Evolutionary conservation across 2,888 invertebrate species (phyloP), one percentile per base, ranked within the genome.

Genomic region (Empis stercorea): DNA sequence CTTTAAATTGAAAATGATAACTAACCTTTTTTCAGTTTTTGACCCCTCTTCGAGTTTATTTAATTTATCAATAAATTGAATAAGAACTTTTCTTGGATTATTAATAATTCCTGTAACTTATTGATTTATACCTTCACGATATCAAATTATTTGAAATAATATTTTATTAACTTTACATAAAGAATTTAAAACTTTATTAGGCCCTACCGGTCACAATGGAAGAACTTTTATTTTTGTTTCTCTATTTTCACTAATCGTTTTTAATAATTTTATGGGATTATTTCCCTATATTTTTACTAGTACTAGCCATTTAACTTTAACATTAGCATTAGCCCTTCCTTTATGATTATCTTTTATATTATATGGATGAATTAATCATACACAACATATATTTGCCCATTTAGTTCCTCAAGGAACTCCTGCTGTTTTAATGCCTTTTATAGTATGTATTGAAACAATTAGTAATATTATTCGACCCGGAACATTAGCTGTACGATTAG

Each of bases 391-490:
- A 74, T 77, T 81, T 63, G 72, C 74, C 2, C 81, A 82, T 61
- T 66, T 83, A 72, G 76, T 83, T 0, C 82, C 83, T 0, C 73
- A 76, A 71, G 79, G 81, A 54, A 80, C 80, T 0, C 83, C 83
- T 0, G 50, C 58, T 7, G 57, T 76, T 57, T 57, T 84, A 59
- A 81, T 81, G 70, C 79, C 80, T 27, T 82, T 84, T 71, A 80
- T 84, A 73, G 81, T 84, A 7, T 63, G 79, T 66, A 82, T 83
- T 75, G 83, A 84, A 79, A 75, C 78, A 34, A 78, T 81, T 68
- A 84, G 81, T 57, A 82, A 81, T 71, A 56, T 81, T 54, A 82
- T 83, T 66, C 81, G 80, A 11, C 80, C 81, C 0, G 70, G 75
- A 63, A 83, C 83, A 4, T 66, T 84, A 71, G 76, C 79, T 1